Conservation (phyloP, 2,888 invertebrate genomes). For the Opisthograptis luteolata region DNA sequence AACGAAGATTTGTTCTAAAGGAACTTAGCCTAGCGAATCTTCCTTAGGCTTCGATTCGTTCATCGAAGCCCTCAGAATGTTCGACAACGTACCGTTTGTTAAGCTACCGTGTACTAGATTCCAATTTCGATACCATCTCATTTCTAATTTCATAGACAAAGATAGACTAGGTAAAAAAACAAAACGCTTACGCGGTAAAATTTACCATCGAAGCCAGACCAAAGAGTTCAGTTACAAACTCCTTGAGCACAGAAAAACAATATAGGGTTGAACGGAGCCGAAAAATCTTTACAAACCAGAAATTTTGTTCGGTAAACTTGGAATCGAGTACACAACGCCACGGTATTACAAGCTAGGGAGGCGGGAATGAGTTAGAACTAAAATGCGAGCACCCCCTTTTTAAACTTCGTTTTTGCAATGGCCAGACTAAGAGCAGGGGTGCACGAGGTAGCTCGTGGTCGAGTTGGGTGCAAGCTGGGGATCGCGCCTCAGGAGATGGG, state of each 20-base stretch:
- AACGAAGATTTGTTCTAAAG: slow-evolving; percentile 84
- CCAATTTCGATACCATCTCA: slow-evolving; percentile 28
- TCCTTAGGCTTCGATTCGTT: slow-evolving; percentile 51
- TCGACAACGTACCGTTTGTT: slow-evolving; percentile 46
- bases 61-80: slow-evolving; percentile 50
- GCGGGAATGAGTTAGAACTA: slow-evolving; percentile 78
- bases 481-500: slow-evolving; percentile 86
- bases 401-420: slow-evolving; percentile 90
- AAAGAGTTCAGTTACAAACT: too few relatives aligned
- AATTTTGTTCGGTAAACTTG: too few relatives aligned
- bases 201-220: too few relatives aligned
- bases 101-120: slow-evolving; percentile 33
- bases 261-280: too few relatives aligned
- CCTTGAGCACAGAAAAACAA: too few relatives aligned
- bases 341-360: slow-evolving; percentile 71
- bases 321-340: slow-evolving; percentile 40
- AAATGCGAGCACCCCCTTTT: slow-evolving; percentile 88
- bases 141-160: not conserved
- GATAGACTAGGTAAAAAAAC: not conserved
- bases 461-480: slow-evolving; percentile 85
- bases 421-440: slow-evolving; percentile 92
- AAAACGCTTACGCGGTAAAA: too few relatives aligned
- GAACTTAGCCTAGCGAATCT: slow-evolving; percentile 70
- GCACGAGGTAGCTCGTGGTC: slow-evolving; percentile 92
- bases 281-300: too few relatives aligned